These are phyloP conservation scores for Raja brachyura DNA, from an alignment of 2,113 vertebrate species.

Conservation along the genomic window DNA sequence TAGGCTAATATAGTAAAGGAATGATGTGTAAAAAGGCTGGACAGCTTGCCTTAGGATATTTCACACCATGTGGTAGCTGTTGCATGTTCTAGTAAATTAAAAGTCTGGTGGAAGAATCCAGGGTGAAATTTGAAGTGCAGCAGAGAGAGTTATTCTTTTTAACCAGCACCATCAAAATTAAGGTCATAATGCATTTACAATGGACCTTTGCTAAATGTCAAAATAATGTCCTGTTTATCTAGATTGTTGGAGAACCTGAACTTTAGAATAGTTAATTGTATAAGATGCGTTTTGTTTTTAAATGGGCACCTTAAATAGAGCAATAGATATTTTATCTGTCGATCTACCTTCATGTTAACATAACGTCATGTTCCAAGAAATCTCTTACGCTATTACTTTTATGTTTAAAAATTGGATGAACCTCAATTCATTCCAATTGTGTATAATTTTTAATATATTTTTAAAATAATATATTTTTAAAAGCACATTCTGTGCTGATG, in stretches of 20 bases:
- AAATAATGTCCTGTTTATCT: background rate
- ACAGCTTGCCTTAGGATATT: background rate
- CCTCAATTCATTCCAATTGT: background rate
- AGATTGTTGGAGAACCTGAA: background rate
- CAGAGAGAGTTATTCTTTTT: background rate
- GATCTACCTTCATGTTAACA: background rate
- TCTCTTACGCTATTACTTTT: background rate
- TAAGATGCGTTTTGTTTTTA: background rate
- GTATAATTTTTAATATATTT: background rate
- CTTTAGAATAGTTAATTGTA: background rate
- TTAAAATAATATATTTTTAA: background rate
- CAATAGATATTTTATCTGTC: background rate
- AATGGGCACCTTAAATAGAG: background rate
- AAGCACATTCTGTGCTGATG: background rate
- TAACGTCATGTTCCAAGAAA: background rate
- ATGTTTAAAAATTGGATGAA: background rate
- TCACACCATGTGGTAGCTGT: background rate
- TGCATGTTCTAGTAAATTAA: background rate
- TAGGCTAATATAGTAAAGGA: too few species aligned
- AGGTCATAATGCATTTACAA: background rate
- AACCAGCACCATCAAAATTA: background rate
- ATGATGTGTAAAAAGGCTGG: background rate
- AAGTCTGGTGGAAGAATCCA: background rate
- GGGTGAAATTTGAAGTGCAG: background rate
- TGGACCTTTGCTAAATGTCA: background rate